phyloP scores from a whole-genome alignment of 2,797 vertebrate genomes.

The Semaprochilodus insignis region DNA sequence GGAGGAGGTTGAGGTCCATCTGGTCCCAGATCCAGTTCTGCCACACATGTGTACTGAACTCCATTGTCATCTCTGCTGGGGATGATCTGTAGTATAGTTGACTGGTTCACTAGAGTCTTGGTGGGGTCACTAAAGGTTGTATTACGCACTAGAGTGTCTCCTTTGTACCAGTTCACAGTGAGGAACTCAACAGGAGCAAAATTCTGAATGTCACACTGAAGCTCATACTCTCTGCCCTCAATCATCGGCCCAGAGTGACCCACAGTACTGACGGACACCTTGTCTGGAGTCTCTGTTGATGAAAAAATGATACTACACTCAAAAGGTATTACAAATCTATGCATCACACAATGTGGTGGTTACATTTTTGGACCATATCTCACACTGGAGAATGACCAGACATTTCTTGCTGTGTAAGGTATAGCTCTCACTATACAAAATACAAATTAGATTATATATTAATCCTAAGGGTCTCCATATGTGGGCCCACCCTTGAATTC shows the following conservation, averaged over 20 bases:
- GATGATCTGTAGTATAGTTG: conserved; percentile 4
- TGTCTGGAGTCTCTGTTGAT: conserved; percentile 67
- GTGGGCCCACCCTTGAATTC: no score
- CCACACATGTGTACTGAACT: conserved; percentile 69
- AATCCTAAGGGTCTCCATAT: no score
- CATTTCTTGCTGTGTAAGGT: no score
- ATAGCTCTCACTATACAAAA: no score
- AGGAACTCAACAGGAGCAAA: conserved; percentile 67
- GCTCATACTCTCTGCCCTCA: conserved; percentile 38
- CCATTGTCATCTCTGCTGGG: conserved; percentile 57
- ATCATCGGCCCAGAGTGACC: conserved; percentile 5
- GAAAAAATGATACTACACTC: not conserved
- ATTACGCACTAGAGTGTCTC: rapidly evolving
- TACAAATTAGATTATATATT: no score
- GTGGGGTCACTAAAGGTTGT: rapidly evolving
- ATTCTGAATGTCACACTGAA: conserved; percentile 62
- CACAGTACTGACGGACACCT: not conserved
- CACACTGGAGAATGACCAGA: no score
- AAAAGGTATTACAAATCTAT: not conserved
- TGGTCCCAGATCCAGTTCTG: conserved; percentile 67
- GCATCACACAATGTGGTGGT: no score
- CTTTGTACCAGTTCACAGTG: conserved; percentile 69
- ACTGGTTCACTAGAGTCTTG: conserved; percentile 22
- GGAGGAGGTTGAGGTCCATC: conserved; percentile 57
- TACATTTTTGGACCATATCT: not conserved